phyloP scores from a whole-genome alignment of 2,888 invertebrate species.

The Cotesia congregata region DNA sequence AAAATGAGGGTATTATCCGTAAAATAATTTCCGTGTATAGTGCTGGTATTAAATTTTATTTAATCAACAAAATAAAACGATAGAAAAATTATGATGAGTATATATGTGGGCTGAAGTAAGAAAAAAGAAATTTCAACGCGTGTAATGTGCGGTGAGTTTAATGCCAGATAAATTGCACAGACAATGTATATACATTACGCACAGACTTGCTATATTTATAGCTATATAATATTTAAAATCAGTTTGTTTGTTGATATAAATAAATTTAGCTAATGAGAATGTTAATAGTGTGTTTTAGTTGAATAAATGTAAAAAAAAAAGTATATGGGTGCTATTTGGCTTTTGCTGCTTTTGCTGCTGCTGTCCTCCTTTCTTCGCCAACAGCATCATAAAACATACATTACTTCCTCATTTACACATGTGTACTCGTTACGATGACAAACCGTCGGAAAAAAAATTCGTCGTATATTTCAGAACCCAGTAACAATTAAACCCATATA shows the following conservation, averaged over 20 bases:
- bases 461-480: neutral
- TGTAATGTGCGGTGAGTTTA: slow-evolving; percentile 21
- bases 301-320: neutral
- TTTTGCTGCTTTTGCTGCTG: neutral
- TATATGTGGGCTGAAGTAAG: slow-evolving; percentile 32
- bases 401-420: slow-evolving; percentile 20
- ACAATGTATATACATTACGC: neutral
- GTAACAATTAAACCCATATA: too few relatives aligned
- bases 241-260: neutral
- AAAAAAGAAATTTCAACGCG: slow-evolving; percentile 23
- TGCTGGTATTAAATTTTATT: slow-evolving; percentile 28
- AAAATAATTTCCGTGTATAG: slow-evolving; percentile 12
- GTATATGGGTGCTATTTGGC: neutral
- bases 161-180: slow-evolving; percentile 28
- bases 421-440: neutral
- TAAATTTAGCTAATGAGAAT: neutral
- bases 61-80: slow-evolving; percentile 15
- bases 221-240: neutral
- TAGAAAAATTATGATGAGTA: neutral
- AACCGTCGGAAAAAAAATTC: neutral
- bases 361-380: slow-evolving; percentile 17
- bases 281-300: neutral
- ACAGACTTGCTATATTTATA: neutral
- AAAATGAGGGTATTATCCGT: slow-evolving; percentile 39
- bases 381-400: slow-evolving; percentile 9